These are phyloP conservation scores for Silurus asotus DNA, from an alignment of 2,113 vertebrate species.

Conservation along the genomic window DNA sequence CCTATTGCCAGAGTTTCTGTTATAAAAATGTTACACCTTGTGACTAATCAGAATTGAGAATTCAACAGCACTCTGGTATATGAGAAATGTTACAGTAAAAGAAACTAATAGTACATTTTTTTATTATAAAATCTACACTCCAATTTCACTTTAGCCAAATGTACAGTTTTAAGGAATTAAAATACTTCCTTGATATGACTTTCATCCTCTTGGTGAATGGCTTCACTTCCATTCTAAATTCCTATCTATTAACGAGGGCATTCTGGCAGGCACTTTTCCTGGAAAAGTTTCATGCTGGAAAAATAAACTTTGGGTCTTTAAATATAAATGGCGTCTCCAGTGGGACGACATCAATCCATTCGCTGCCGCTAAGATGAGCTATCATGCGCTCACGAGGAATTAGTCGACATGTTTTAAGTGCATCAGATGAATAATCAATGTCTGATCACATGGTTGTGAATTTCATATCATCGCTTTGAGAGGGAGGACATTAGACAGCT, in stretches of 20 bases:
- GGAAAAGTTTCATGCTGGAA: constrained; percentile 21
- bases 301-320: constrained; percentile 40
- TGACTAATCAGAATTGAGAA: neutral
- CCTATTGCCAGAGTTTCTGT: neutral
- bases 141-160: neutral
- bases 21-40: neutral
- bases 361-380: constrained; percentile 11
- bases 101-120: neutral
- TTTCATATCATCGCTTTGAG: constrained; percentile 32
- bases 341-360: constrained; percentile 25
- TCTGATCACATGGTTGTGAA: constrained; percentile 1
- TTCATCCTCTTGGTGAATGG: neutral
- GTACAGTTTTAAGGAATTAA: neutral
- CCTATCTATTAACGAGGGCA: neutral
- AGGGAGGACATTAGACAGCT: constrained; percentile 31
- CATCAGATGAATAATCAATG: neutral
- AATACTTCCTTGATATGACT: neutral
- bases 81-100: neutral
- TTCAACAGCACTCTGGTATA: neutral
- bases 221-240: constrained; percentile 8
- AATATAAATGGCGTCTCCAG: constrained; percentile 46
- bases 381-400: constrained; percentile 28
- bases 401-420: constrained; percentile 35
- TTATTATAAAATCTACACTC: neutral
- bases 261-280: constrained; percentile 9